Percentiles rank a stretch among this genome's conserved stretches.
Conservation (phyloP, 53 echinoderm and acorn worm species). For the Antedon mediterranea region DNA sequence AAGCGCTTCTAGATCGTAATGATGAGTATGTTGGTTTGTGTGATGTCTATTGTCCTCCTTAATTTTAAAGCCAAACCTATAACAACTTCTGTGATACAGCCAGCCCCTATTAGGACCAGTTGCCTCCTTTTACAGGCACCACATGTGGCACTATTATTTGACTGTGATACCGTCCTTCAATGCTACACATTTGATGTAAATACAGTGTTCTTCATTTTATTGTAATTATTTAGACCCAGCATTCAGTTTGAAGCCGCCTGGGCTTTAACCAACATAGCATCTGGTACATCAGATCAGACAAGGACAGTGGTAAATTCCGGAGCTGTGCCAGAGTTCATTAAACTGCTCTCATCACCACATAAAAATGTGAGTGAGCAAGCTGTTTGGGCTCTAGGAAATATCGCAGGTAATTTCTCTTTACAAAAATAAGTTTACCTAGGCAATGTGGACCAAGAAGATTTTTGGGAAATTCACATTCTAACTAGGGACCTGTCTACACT, state of each 20-base stretch:
- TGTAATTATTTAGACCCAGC: slow-evolving; percentile 32
- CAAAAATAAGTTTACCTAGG: too few species aligned
- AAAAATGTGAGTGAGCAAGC: slow-evolving; percentile 81
- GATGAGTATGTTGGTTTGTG: slow-evolving; percentile 84
- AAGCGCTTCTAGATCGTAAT: slow-evolving; percentile 40
- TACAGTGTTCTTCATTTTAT: too few species aligned
- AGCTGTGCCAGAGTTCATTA: slow-evolving; percentile 75
- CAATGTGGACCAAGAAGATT: too few species aligned
- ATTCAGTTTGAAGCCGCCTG: slow-evolving; percentile 97
- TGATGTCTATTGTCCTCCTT: background rate
- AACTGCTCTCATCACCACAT: slow-evolving; percentile 61
- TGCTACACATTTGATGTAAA: background rate
- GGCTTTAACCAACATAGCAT: slow-evolving; percentile 97
- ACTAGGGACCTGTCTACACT: background rate
- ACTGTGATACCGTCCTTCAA: too few species aligned
- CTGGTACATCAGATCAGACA: slow-evolving; percentile 91
- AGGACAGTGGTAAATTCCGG: slow-evolving; percentile 58
- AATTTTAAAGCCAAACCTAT: background rate
- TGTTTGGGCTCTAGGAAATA: slow-evolving; percentile 97
- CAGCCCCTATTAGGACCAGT: too few species aligned
- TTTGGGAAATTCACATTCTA: too few species aligned
- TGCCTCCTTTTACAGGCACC: too few species aligned
- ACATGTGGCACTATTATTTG: too few species aligned
- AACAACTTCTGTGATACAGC: background rate
- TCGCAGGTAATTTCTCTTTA: slow-evolving; percentile 87